phyloP scores from a whole-genome alignment of 2,888 invertebrate species.

The Xestobium rufovillosum region DNA sequence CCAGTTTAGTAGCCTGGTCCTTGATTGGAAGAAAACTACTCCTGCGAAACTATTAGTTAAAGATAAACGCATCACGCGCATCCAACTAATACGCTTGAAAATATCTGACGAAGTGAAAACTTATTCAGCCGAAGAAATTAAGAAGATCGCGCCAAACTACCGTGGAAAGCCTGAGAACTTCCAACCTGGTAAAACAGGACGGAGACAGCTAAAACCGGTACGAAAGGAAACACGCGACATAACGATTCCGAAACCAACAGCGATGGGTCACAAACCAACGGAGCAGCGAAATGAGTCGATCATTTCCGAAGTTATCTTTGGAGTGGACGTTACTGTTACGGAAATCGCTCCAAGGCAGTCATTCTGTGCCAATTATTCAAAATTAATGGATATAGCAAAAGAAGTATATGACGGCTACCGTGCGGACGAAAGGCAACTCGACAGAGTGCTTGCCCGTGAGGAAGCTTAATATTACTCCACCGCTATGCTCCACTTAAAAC shows the following conservation, averaged over 20 bases:
- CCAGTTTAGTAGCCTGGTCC: too few relatives aligned
- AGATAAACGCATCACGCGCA: too few relatives aligned
- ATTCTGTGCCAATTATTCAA: conserved; percentile 20
- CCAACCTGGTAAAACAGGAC: background rate
- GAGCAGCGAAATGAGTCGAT: conserved; percentile 10
- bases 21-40: too few relatives aligned
- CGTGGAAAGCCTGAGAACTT: background rate
- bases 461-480: background rate
- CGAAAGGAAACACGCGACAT: background rate
- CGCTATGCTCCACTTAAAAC: conserved; percentile 16
- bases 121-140: background rate
- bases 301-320: conserved; percentile 26
- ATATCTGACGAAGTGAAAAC: background rate
- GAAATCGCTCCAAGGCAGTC: conserved; percentile 25
- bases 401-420: conserved; percentile 23
- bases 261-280: background rate
- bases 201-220: background rate
- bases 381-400: conserved; percentile 21
- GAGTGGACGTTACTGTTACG: conserved; percentile 22
- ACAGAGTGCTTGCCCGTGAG: too few relatives aligned
- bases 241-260: background rate
- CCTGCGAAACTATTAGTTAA: too few relatives aligned
- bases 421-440: background rate
- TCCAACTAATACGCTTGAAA: too few relatives aligned
- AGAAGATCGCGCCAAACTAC: background rate